A percentile compares a stretch with the other conserved stretches of the same genome.
These are phyloP conservation scores for Hybognathus amarus DNA, from an alignment of 2,797 vertebrate genomes.

Conservation along the genomic window DNA sequence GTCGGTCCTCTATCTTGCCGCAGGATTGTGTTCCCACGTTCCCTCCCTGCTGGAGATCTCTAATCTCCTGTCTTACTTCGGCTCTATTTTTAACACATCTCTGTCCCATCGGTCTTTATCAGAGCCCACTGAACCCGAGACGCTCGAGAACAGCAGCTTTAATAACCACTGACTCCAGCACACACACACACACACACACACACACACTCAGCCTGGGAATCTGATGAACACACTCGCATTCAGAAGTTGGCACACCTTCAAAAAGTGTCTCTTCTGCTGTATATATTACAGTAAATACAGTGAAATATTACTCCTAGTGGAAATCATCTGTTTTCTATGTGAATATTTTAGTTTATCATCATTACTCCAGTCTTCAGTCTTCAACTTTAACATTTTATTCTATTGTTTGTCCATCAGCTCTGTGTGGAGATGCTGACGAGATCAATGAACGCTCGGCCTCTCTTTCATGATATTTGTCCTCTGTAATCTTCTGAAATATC, in stretches of 20 bases:
- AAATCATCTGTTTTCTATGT: not conserved
- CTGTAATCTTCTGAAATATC: constrained; percentile 26
- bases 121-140: not conserved
- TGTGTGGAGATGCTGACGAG: not conserved
- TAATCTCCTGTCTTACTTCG: constrained; percentile 8
- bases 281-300: not conserved
- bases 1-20: not conserved
- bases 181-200: too few species aligned
- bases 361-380: not conserved
- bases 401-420: not conserved
- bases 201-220: too few species aligned
- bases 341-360: not conserved
- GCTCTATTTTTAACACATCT: constrained; percentile 17
- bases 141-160: constrained; percentile 2
- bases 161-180: not conserved
- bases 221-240: not conserved
- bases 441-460: not conserved
- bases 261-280: not conserved
- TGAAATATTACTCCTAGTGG: not conserved
- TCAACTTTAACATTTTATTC: not conserved
- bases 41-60: constrained; percentile 1
- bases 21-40: constrained; percentile 1
- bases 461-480: constrained; percentile 23
- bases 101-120: constrained; percentile 11
- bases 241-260: not conserved